phyloP scores from a whole-genome alignment of 2,888 invertebrate genomes.

The Steinernema hermaphroditum region DNA sequence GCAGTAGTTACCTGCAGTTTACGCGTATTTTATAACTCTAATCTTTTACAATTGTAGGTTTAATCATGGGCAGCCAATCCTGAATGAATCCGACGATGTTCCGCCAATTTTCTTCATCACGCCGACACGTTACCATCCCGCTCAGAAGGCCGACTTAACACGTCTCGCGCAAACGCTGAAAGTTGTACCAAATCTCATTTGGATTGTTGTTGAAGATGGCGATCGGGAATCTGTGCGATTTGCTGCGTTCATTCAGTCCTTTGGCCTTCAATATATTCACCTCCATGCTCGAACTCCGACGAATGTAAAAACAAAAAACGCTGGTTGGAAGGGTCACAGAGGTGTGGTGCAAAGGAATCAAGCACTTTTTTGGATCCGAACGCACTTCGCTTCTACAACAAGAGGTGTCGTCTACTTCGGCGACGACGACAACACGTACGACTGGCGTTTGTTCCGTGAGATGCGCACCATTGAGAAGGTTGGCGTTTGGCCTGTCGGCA shows the following conservation, averaged over 20 bases:
- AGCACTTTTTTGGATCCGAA: slow-evolving; percentile 75
- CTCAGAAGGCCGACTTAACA: slow-evolving; percentile 79
- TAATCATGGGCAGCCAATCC: slow-evolving; percentile 48
- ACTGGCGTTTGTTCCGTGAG: slow-evolving; percentile 76
- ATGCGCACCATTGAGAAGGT: slow-evolving; percentile 74
- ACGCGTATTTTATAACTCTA: too few species aligned
- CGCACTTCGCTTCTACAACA: slow-evolving; percentile 53
- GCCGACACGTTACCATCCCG: slow-evolving; percentile 76
- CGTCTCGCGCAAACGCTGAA: slow-evolving; percentile 78
- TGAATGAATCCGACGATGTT: slow-evolving; percentile 38
- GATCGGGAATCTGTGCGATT: slow-evolving; percentile 55
- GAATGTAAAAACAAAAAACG: slow-evolving; percentile 53
- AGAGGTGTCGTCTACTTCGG: slow-evolving; percentile 77
- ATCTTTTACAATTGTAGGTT: slow-evolving; percentile 44
- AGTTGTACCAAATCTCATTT: slow-evolving; percentile 77
- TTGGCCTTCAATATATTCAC: slow-evolving; percentile 52
- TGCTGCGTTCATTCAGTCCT: slow-evolving; percentile 46
- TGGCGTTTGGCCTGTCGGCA: slow-evolving; percentile 88
- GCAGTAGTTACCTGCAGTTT: too few species aligned
- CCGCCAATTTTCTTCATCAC: slow-evolving; percentile 75
- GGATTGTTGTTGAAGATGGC: slow-evolving; percentile 82
- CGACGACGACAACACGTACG: slow-evolving; percentile 77
- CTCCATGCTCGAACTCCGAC: slow-evolving; percentile 56
- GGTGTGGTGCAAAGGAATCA: slow-evolving; percentile 88
- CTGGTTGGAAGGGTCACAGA: slow-evolving; percentile 76